These are phyloP conservation scores for Crocallis elinguaria DNA, from an alignment of 2,888 invertebrate species.

Conservation along the genomic window DNA sequence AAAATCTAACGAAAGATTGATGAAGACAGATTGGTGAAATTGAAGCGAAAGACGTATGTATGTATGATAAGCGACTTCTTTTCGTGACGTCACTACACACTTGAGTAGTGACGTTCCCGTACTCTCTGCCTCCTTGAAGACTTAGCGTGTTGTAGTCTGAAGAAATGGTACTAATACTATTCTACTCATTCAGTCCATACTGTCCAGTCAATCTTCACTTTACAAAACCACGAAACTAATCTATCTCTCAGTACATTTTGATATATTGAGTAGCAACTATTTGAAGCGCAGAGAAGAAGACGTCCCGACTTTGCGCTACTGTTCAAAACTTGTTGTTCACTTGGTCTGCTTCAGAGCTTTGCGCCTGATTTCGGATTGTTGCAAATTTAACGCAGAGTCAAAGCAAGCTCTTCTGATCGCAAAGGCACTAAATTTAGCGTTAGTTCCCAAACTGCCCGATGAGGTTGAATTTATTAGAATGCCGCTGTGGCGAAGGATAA, in stretches of 20 bases:
- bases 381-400: constrained; percentile 70
- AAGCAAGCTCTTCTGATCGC: constrained; percentile 63
- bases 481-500: constrained; percentile 5
- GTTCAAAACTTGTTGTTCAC: constrained; percentile 67
- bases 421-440: constrained; percentile 67
- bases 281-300: constrained; percentile 50
- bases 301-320: constrained; percentile 52
- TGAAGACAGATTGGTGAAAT: no score
- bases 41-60: no score
- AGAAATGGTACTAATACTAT: no score
- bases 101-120: no score
- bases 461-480: constrained; percentile 21
- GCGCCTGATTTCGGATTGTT: constrained; percentile 74
- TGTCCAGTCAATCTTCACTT: no score
- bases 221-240: constrained; percentile 24
- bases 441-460: constrained; percentile 46
- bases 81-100: no score
- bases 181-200: no score
- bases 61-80: no score
- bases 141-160: no score
- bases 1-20: no score
- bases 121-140: no score
- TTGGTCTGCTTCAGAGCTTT: constrained; percentile 66
- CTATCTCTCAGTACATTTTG: constrained; percentile 31
- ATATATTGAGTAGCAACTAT: constrained; percentile 42